Base-by-base conservation (phyloP, 2,113 vertebrate genomes). In the Charina bottae region DNA sequence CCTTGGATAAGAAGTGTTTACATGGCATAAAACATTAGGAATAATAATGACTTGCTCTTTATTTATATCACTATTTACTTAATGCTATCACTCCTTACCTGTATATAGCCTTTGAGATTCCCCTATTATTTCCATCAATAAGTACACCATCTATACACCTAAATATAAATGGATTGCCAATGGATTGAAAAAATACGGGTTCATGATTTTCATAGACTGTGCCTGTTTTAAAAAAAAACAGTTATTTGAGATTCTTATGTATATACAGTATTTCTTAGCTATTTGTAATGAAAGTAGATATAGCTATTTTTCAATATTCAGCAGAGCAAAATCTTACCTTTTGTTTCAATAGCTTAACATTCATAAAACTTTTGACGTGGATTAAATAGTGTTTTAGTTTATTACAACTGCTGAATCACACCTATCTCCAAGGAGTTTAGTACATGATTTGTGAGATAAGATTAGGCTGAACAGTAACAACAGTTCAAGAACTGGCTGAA, bases 111-210 rank as follows among this genome's bases (percentile, higher is more conserved):
- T 97, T 99, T 85, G 99, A 99, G 85, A 99, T 97, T 56, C 98
- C 98, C 96, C 98, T 98, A 95, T 99, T 98, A 0, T 99, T 99
- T 23, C 99, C 99, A 97, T 99, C 99, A 95, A 99, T 97, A 94
- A 99, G 96, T 85, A 99, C 83, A 0, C 98, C 98, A 95, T 99
- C 99, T 56, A 99, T 97, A 92, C 99, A 99, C 93, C 99, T 97
- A 94, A 99, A 99, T 93, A 99, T 97, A 97, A 99, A 99, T 0
- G 98, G 98, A 95, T 99, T 99, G 96, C 98, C 97, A 95, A 99
- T 98, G 56, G 99, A 99, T 97, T 99, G 99, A 95, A 99, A 98
- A 93, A 99, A 98, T 94, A 99, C 97, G 5, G 99, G 99, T 93
- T 99, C 98, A 53, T 98, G 97, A 21, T 97, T 97, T 96, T 99